Conservation (phyloP, 1,140 invertebrate genomes). For the Microvelia longipes region DNA sequence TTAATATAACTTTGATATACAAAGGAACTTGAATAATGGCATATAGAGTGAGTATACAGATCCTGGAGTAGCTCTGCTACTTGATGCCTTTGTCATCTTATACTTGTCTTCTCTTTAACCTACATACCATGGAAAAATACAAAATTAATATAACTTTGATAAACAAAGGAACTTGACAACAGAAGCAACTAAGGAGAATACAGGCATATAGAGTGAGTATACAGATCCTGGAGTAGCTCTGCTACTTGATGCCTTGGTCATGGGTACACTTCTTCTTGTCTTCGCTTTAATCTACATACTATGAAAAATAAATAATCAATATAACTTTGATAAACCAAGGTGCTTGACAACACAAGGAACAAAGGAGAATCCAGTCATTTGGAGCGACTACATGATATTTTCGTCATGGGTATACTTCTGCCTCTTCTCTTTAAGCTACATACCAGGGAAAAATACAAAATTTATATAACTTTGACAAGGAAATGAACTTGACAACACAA, state of each 20-base stretch:
- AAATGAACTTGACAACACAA: no score
- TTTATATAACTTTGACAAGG: background rate
- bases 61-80: slow-evolving; percentile 45
- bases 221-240: slow-evolving; percentile 57
- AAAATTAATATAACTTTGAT: background rate
- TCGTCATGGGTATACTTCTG: no score
- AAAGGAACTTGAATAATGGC: no score
- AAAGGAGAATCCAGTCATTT: no score
- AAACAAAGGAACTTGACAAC: no score
- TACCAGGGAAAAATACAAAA: background rate
- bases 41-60: slow-evolving; percentile 73
- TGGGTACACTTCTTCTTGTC: slow-evolving; percentile 67
- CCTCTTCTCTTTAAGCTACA: no score
- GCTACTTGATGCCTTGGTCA: slow-evolving; percentile 43
- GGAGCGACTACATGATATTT: no score
- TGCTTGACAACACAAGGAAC: no score
- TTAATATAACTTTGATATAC: background rate
- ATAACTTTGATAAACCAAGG: no score
- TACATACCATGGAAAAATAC: slow-evolving; percentile 28
- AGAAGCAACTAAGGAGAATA: no score
- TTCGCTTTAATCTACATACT: slow-evolving; percentile 64
- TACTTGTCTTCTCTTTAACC: slow-evolving; percentile 73
- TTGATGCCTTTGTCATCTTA: slow-evolving; percentile 59
- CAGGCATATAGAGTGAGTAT: no score
- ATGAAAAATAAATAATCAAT: background rate